phyloP scores from a whole-genome alignment of 2,113 vertebrate species.

The Ondatra zibethicus region DNA sequence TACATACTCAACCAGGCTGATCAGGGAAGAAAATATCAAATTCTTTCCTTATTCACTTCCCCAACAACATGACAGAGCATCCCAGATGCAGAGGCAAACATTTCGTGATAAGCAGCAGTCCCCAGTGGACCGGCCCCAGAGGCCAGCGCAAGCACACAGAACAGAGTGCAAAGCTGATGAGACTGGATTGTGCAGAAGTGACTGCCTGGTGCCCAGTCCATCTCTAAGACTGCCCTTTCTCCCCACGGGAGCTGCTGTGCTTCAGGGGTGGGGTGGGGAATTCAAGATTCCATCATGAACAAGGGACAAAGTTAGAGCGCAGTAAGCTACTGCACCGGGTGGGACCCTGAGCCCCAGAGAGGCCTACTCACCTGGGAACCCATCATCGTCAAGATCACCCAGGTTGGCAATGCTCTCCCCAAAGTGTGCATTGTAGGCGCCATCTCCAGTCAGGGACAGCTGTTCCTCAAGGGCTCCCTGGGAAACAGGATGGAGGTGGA shows the following conservation, averaged over 20 bases:
- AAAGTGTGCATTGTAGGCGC: constrained; percentile 95
- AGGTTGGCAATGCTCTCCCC: constrained; percentile 94
- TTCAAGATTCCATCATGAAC: rapidly evolving
- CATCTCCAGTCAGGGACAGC: constrained; percentile 88
- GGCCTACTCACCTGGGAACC: constrained; percentile 92
- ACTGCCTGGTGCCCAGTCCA: not conserved
- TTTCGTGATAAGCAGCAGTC: not conserved
- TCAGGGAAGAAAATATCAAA: not conserved
- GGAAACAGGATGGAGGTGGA: constrained; percentile 77
- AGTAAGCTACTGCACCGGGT: no score
- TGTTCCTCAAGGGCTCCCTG: constrained; percentile 96
- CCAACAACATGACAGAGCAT: not conserved
- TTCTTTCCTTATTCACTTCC: not conserved
- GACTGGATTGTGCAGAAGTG: rapidly evolving
- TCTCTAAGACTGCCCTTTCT: not conserved
- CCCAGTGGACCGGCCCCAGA: not conserved
- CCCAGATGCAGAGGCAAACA: not conserved
- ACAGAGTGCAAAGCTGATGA: rapidly evolving
- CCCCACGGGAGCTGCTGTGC: rapidly evolving
- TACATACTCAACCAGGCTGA: rapidly evolving
- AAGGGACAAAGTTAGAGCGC: not conserved
- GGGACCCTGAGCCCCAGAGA: rapidly evolving
- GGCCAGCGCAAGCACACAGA: no score
- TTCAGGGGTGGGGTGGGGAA: rapidly evolving
- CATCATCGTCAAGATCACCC: constrained; percentile 95